These are phyloP conservation scores for Atopsyche davidsoni DNA, from an alignment of 1,140 invertebrate genomes.

Conservation along the genomic window DNA sequence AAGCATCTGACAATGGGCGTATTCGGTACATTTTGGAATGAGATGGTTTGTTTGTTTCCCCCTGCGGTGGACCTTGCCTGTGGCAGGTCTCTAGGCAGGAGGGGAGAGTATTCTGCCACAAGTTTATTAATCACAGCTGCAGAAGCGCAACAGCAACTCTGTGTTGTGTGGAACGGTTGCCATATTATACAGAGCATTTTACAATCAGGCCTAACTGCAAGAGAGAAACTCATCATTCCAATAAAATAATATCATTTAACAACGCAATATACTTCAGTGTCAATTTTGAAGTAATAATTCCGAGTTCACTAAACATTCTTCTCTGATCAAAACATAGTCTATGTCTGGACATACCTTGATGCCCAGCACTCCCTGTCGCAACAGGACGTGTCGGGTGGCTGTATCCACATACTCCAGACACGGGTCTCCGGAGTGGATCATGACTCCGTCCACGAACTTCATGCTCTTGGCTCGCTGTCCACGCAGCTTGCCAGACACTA, in stretches of 20 bases:
- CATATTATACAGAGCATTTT: too few species aligned
- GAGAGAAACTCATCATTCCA: too few species aligned
- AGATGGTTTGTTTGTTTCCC: too few species aligned
- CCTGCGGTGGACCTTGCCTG: too few species aligned
- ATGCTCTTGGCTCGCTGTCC: constrained; percentile 99
- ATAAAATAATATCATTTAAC: too few species aligned
- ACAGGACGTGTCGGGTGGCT: constrained; percentile 93
- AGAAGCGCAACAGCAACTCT: constrained; percentile 1
- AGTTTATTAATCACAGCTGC: constrained; percentile 12
- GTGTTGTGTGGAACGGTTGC: constrained; percentile 11
- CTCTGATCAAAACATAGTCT: too few species aligned
- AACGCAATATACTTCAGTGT: too few species aligned
- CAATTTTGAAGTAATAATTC: too few species aligned
- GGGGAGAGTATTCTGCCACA: constrained; percentile 15
- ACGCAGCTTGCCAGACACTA: constrained; percentile 97
- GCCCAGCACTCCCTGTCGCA: constrained; percentile 87
- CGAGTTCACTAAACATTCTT: too few species aligned
- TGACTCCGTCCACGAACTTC: constrained; percentile 99
- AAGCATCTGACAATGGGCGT: too few species aligned
- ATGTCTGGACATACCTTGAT: constrained; percentile 73
- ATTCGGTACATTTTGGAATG: too few species aligned
- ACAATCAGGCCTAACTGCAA: too few species aligned
- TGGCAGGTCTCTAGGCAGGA: not conserved
- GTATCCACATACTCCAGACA: constrained; percentile 98
- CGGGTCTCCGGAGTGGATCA: constrained; percentile 99